Evolutionary conservation across 2,113 vertebrate species (phyloP).

Genomic region (Paramisgurnus dabryanus): DNA sequence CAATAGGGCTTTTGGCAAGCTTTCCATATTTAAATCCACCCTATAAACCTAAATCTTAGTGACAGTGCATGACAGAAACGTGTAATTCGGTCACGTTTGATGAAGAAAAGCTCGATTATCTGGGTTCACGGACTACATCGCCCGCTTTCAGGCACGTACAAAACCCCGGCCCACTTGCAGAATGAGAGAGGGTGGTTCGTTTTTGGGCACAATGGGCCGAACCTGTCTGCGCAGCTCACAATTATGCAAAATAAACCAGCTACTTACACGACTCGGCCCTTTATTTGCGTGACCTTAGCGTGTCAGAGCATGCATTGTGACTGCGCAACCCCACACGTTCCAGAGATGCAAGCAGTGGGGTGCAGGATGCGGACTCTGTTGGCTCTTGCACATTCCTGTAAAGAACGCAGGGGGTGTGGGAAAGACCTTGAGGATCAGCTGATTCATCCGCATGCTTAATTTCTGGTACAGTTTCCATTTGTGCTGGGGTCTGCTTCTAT

Average conservation of each 20-base stretch:
- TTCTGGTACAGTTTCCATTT: conserved; percentile 70
- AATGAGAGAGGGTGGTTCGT: conserved; percentile 49
- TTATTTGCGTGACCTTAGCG: conserved; percentile 52
- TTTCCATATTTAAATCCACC: conserved; percentile 56
- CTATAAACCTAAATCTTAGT: conserved; percentile 40
- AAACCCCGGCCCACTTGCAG: conserved; percentile 47
- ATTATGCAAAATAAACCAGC: conserved; percentile 58
- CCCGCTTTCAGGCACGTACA: conserved; percentile 46
- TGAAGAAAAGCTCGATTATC: conserved; percentile 55
- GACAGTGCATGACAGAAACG: conserved; percentile 45
- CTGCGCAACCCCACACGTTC: conserved; percentile 56
- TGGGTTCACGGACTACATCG: conserved; percentile 45
- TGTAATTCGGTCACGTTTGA: conserved; percentile 59
- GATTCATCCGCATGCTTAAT: conserved; percentile 65
- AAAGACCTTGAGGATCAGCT: conserved; percentile 68
- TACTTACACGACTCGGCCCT: conserved; percentile 42
- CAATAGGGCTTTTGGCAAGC: conserved; percentile 50
- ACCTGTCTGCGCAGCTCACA: conserved; percentile 41
- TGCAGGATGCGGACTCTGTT: conserved; percentile 54
- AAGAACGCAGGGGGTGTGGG: conserved; percentile 68
- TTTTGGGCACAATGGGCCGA: conserved; percentile 51
- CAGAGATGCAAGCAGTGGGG: conserved; percentile 70
- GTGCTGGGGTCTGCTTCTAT: conserved; percentile 66
- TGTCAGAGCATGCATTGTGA: conserved; percentile 53
- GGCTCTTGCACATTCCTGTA: conserved; percentile 61